Evolutionary conservation across 2,888 invertebrate species (phyloP), one percentile per base, ranked within the genome.

Genomic region (Nomada flava): DNA sequence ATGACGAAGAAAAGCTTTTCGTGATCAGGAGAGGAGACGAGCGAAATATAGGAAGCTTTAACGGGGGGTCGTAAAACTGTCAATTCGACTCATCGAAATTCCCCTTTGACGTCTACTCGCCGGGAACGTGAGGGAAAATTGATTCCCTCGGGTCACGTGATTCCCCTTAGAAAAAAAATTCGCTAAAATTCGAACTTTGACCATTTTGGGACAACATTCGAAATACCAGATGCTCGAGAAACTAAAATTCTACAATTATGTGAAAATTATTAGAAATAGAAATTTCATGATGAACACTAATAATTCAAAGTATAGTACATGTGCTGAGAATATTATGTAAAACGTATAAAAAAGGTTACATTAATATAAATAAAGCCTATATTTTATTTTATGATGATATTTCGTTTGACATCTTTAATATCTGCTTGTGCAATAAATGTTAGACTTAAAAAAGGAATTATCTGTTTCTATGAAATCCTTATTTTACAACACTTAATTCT

Each of bases 51-150:
- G 68, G 77, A 70, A 78, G 79, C 74, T 86, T 87, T 79, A 69
- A 63, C 52, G 64, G 55, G 69, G 63, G 64, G 57, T 84, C 84
- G 86, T 86, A 82, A 86, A 84, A 79, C 84, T 84, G 86, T 86
- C 86, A 86, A 84, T 86, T 84, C 82, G 73, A 71, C 72, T 82
- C 82, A 69, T 78, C 78, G 62, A 70, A 86, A 84, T 75, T 84
- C 84, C 84, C 76, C 70, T 79, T 84, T 76, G 86, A 82, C 86
- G 70, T 81, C 57, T 72, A 73, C 65, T 68, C 50, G 53, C 13
- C 26, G n/a, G n/a, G 74, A 55, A 71, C 76, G 73, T 63, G 67
- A 73, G 65, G 57, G 71, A 75, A 78, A 78, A 82, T 78, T 75
- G 78, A 83, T 82, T 82, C 83, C 78, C 75, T 44, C 59, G 69